Evolutionary conservation across 2,888 invertebrate species (phyloP), one percentile per base, ranked within the genome.

Genomic region (Agelastica alni): DNA sequence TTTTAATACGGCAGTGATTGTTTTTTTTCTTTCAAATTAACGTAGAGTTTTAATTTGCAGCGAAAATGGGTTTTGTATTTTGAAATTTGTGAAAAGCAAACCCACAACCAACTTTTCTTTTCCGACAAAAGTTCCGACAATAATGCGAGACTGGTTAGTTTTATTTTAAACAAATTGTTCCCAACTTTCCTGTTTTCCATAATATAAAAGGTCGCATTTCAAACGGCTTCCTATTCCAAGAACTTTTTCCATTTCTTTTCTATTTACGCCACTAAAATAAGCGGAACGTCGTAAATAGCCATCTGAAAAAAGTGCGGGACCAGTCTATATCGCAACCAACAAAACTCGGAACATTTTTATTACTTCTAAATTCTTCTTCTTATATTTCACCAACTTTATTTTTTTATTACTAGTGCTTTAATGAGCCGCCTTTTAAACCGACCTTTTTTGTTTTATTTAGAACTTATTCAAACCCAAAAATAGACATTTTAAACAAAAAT

Each of bases 151-250:
- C 46, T 30, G 17, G 34, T 53, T 34, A 53, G 53, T 53, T 53
- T 53, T 53, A 53, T 53, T 46, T 53, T 36, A 30, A 47, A 53
- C 46, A 53, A 47, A 53, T 53, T 53, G 53, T 53, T 42, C 34
- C 34, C 28, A 46, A 53, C 53, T 53, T 53, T 53, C 53, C 53
- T 53, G 46, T 53, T 53, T 53, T 53, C 53, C 53, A 53, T 53
- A 47, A 53, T 53, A 53, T 53, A 47, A 47, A 53, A 42, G 47
- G 46, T 47, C 46, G 53, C 30, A 18, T 42, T 47, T 53, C 53
- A 42, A 42, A 41, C 32, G 37, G 42, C 41, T 42, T 53, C 42
- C 47, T 45, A 31, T 34, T 18, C 47, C 16, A 32, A 39, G 39
- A 53, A 53, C 42, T 53, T 53, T 53, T 53, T 42, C 53, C 53